phyloP scores from a whole-genome alignment of 2,888 invertebrate genomes.

The Chrysina gloriosa region DNA sequence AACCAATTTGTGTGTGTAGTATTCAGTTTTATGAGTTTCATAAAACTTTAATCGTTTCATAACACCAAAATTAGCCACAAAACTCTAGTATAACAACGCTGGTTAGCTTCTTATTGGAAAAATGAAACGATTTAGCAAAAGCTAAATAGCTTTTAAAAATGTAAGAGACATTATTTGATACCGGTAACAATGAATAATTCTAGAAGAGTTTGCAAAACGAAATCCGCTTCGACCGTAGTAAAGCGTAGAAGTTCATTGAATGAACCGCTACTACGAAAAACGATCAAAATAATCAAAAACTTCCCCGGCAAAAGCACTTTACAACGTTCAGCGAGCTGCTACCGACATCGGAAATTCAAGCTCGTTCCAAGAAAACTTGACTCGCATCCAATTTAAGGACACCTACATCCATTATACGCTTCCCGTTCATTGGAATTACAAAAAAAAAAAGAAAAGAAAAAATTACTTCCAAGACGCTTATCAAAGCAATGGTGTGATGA shows the following conservation, averaged over 20 bases:
- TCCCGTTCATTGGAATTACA: not conserved
- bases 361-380: conserved; percentile 16
- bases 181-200: not conserved
- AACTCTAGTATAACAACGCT: too few species aligned
- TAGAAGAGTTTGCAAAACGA: not conserved
- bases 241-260: not conserved
- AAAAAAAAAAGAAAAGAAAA: not conserved
- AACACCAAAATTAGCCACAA: too few species aligned
- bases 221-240: not conserved
- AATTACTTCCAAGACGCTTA: too few species aligned
- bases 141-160: too few species aligned
- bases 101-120: too few species aligned
- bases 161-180: too few species aligned
- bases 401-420: conserved; percentile 7
- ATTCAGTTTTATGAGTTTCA: too few species aligned
- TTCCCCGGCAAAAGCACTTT: conserved; percentile 7
- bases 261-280: not conserved
- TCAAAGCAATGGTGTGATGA: too few species aligned
- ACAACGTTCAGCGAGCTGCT: not conserved
- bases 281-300: conserved; percentile 12
- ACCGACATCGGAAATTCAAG: conserved; percentile 18
- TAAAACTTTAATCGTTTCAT: too few species aligned
- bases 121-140: too few species aligned
- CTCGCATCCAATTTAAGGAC: conserved; percentile 12
- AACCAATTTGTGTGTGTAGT: too few species aligned